Evolutionary conservation across 1,140 invertebrate species (phyloP).

Genomic region (Lordiphosa stackelbergi): DNA sequence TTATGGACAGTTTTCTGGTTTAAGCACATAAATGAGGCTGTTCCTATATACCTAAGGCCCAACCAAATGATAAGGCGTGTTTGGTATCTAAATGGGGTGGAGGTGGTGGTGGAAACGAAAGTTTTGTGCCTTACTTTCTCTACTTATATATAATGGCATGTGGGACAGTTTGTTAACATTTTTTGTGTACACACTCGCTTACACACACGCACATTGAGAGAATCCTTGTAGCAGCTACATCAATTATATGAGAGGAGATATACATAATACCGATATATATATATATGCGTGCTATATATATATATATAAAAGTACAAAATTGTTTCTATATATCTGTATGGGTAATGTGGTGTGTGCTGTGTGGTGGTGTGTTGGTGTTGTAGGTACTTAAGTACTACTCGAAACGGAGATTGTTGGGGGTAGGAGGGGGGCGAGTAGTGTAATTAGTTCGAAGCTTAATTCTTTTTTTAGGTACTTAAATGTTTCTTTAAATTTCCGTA

Average conservation of each 20-base stretch:
- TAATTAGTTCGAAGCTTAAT: conserved; percentile 47
- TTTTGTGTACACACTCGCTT: conserved; percentile 5
- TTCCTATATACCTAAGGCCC: neutral
- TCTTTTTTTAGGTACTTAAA: conserved; percentile 54
- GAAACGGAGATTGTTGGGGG: too few relatives aligned
- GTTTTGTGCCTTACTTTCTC: conserved; percentile 19
- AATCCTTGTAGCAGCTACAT: too few relatives aligned
- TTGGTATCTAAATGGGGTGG: too few relatives aligned
- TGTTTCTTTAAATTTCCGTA: conserved; percentile 60
- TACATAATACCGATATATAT: conserved; percentile 21
- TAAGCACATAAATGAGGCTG: too few relatives aligned
- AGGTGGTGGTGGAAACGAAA: neutral
- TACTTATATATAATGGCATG: conserved; percentile 17
- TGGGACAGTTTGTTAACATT: conserved; percentile 30
- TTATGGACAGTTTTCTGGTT: too few relatives aligned
- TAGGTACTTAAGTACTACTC: conserved; percentile 58
- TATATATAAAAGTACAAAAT: conserved; percentile 69
- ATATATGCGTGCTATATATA: conserved; percentile 19
- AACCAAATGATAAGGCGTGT: too few relatives aligned
- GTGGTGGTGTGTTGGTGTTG: conserved; percentile 13
- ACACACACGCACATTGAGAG: too few relatives aligned
- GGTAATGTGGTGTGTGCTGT: conserved; percentile 12
- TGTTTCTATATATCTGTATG: conserved; percentile 22
- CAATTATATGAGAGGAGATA: conserved; percentile 7
- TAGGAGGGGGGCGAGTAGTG: too few relatives aligned